phyloP scores from a whole-genome alignment of 2,797 vertebrate genomes.

The Lophotriccus pileatus region DNA sequence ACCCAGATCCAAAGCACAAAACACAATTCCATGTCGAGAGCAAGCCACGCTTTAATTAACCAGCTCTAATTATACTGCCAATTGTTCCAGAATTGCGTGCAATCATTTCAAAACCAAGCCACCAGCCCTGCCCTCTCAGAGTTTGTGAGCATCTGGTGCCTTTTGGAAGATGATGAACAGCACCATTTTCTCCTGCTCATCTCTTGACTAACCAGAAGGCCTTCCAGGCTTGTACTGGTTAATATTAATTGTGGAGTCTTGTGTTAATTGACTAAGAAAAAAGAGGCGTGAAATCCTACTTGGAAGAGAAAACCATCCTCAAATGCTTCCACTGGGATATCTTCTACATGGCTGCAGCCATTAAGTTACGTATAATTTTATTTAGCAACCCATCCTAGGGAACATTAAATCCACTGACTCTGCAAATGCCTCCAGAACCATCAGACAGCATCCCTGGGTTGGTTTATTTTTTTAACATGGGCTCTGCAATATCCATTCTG shows the following conservation, averaged over 20 bases:
- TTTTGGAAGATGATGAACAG: neutral
- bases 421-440: neutral
- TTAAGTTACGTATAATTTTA: neutral
- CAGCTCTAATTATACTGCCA: neutral
- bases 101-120: neutral
- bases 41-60: neutral
- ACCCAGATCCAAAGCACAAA: neutral
- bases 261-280: slow-evolving; percentile 64
- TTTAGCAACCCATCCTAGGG: neutral
- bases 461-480: neutral
- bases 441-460: neutral
- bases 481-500: neutral
- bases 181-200: neutral
- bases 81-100: neutral
- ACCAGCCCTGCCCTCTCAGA: neutral
- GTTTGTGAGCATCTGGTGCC: slow-evolving; percentile 6
- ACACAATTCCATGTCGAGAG: neutral
- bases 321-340: neutral
- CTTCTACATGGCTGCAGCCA: neutral
- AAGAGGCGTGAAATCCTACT: slow-evolving; percentile 44
- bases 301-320: neutral
- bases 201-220: neutral
- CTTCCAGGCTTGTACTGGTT: slow-evolving; percentile 10
- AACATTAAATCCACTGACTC: neutral
- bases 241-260: slow-evolving; percentile 53